Evolutionary conservation across 2,113 vertebrate species (phyloP).

Genomic region (Psammodynastes pulverulentus): DNA sequence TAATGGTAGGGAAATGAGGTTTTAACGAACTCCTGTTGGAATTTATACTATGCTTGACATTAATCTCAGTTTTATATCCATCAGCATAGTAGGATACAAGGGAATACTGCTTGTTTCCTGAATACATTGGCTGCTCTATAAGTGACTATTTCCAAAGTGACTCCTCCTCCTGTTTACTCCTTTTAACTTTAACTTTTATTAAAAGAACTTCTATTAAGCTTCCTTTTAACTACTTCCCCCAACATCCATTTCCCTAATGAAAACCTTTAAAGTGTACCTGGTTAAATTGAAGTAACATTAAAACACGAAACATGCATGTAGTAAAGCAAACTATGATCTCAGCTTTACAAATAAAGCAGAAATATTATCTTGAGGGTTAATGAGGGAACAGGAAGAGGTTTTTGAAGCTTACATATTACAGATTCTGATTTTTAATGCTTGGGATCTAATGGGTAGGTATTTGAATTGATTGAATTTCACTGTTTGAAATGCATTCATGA

Average conservation of each 20-base stretch:
- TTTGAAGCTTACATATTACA: neutral
- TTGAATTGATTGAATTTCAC: neutral
- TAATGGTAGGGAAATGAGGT: neutral
- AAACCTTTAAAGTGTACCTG: neutral
- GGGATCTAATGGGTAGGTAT: neutral
- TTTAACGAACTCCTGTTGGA: neutral
- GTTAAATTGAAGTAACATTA: slow-evolving; percentile 1
- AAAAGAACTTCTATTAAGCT: neutral
- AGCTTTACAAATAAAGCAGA: neutral
- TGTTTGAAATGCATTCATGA: slow-evolving; percentile 18
- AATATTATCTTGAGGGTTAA: neutral
- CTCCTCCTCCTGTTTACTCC: neutral
- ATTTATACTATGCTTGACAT: neutral
- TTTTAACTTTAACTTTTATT: neutral
- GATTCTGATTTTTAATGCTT: neutral
- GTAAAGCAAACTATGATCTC: neutral
- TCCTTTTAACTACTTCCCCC: neutral
- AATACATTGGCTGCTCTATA: neutral
- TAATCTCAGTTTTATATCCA: neutral
- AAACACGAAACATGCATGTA: neutral
- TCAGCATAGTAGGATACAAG: neutral
- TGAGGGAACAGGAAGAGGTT: neutral
- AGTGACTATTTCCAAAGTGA: neutral
- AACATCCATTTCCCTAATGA: slow-evolving; percentile 5
- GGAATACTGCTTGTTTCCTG: neutral